Evolutionary conservation across 1,140 invertebrate species (phyloP), one percentile per base, ranked within the genome.

Genomic region (Lethocerus indicus): DNA sequence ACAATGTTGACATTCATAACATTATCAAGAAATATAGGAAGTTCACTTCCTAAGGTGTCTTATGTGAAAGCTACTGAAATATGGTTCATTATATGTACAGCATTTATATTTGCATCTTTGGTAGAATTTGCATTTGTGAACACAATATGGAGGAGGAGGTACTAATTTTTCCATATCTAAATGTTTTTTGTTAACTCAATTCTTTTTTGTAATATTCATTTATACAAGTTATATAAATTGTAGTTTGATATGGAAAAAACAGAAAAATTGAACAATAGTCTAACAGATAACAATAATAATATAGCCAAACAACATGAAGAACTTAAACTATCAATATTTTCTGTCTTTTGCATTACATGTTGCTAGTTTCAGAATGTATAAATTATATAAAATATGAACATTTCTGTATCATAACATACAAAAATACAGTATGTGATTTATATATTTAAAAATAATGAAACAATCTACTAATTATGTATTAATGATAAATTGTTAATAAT

Each of bases 51-150:
- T 0, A 88, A 88, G 62, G 84, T 88, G 1, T 88, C 86, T 14
- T 90, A 90, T 54, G 83, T 90, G n/a, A 87, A 88, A 66, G 84
- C 86, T 0, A 83, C 86, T 50, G 85, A 90, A 64, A 80, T 88
- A 41, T 88, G 87, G 84, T 87, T 87, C 59, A 66, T 88, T n/a
- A 82, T 79, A 0, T 88, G 86, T 59, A 83, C 78, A 1, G 75
- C 77, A 49, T 87, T 89, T 58, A 81, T 89, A 37, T 89, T 89
- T 60, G 78, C 81, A 14, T 83, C 83, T 3, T 73, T 91, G 61
- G 77, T 89, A 1, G 86, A 90, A 57, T 90, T 89, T 61, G 85
- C 85, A n/a, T 83, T 87, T 55, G 86, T 89, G 3, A 90, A 89
- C 60, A 87, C 81, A 0, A 87, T 88, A 59, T 88, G 84, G 73